A percentile compares a stretch with the other conserved stretches of the same genome.
These are phyloP conservation scores for Epinephelus cyanopodus DNA, from an alignment of 2,113 vertebrate species.

Conservation along the genomic window DNA sequence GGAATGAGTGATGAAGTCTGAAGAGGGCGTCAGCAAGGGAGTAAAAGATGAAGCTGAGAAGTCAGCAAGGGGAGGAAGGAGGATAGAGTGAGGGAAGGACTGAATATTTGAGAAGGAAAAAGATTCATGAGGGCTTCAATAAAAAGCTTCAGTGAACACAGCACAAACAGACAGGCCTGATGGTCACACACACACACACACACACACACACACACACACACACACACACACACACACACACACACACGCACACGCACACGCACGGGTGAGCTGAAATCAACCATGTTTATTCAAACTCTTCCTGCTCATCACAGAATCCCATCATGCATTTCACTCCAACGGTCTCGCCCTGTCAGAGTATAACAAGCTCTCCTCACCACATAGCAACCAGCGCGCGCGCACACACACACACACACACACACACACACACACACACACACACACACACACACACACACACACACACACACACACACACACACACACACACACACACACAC, in stretches of 20 bases:
- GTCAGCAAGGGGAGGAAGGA: slow-evolving; percentile 23
- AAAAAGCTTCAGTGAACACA: slow-evolving; percentile 78
- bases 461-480: slow-evolving; percentile 17
- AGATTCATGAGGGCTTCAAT: slow-evolving; percentile 77
- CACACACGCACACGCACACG: slow-evolving; percentile 37
- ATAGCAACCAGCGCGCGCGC: slow-evolving; percentile 27
- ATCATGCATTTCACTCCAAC: slow-evolving; percentile 78
- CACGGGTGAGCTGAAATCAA: slow-evolving; percentile 52
- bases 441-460: slow-evolving; percentile 1
- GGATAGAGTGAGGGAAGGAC: slow-evolving; percentile 7
- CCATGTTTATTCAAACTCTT: slow-evolving; percentile 77
- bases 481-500: slow-evolving; percentile 12
- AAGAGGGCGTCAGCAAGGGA: slow-evolving; percentile 41
- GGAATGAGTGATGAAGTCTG: slow-evolving; percentile 42
- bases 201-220: slow-evolving; percentile 21
- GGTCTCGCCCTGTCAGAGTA: slow-evolving; percentile 73
- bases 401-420: slow-evolving; percentile 11
- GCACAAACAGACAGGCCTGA: slow-evolving; percentile 58
- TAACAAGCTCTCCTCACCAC: slow-evolving; percentile 71
- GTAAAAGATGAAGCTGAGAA: slow-evolving; percentile 43
- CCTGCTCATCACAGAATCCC: slow-evolving; percentile 74
- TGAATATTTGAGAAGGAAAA: slow-evolving; percentile 70
- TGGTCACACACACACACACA: slow-evolving; percentile 37
- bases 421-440: slow-evolving; percentile 13
- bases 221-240: slow-evolving; percentile 32